These are phyloP conservation scores for Dichetophora obliterata DNA, from an alignment of 2,888 invertebrate species.

Conservation along the genomic window DNA sequence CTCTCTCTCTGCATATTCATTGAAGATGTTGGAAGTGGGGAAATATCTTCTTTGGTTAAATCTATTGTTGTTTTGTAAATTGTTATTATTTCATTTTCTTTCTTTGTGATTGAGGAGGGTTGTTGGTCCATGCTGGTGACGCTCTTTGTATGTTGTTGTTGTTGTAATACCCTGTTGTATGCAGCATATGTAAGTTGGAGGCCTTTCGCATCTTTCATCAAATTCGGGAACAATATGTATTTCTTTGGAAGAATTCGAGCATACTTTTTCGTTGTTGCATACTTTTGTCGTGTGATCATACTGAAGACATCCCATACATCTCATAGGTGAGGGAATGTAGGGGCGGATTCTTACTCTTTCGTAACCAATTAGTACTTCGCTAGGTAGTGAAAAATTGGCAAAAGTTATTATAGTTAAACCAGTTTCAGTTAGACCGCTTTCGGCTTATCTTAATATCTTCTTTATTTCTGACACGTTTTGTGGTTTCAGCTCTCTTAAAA, in stretches of 20 bases:
- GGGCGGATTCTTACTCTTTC: too few relatives aligned
- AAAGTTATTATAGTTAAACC: too few relatives aligned
- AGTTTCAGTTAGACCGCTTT: slow-evolving; percentile 22
- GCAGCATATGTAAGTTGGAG: neutral
- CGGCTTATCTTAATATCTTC: slow-evolving; percentile 26
- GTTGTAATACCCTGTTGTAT: neutral
- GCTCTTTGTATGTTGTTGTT: neutral
- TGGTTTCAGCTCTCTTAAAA: slow-evolving; percentile 16
- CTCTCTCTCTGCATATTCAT: neutral
- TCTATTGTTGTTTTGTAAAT: too few relatives aligned
- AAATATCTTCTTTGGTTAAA: too few relatives aligned
- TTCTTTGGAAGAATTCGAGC: slow-evolving; percentile 5
- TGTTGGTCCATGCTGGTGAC: neutral
- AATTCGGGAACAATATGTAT: neutral
- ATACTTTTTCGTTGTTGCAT: slow-evolving; percentile 22
- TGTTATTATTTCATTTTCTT: too few relatives aligned
- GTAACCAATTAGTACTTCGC: too few relatives aligned
- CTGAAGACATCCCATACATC: neutral
- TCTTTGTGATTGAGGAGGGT: too few relatives aligned
- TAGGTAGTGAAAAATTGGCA: neutral
- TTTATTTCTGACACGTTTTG: slow-evolving; percentile 35
- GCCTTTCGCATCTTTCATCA: neutral
- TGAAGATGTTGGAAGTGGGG: too few relatives aligned
- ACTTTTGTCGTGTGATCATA: neutral
- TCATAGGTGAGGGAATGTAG: neutral